These are phyloP conservation scores for Miniopterus natalensis DNA, from an alignment of 2,113 vertebrate species.

Conservation along the genomic window DNA sequence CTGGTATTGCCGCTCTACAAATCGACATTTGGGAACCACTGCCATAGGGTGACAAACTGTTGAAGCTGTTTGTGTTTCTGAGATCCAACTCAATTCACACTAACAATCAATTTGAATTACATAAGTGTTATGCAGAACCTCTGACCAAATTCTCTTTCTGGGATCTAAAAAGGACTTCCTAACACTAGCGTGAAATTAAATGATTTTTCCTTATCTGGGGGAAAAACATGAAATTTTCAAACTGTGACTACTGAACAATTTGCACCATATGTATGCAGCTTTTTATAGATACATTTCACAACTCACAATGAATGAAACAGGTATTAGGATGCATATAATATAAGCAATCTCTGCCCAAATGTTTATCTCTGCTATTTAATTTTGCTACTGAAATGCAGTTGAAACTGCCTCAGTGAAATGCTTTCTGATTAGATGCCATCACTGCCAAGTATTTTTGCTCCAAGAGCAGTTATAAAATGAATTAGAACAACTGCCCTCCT, in stretches of 20 bases:
- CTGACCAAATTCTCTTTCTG: constrained; percentile 36
- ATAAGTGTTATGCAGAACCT: background rate
- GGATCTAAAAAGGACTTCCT: background rate
- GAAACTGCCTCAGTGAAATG: background rate
- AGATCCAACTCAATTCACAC: background rate
- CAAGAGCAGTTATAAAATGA: background rate
- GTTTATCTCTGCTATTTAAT: background rate
- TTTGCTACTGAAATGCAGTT: background rate
- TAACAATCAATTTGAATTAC: constrained; percentile 20
- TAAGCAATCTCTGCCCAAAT: background rate
- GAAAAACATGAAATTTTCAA: constrained; percentile 13
- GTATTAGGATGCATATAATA: background rate
- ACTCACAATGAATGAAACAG: background rate
- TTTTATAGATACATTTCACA: background rate
- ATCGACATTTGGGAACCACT: background rate
- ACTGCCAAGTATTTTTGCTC: background rate
- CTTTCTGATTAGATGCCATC: background rate
- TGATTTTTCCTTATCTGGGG: background rate
- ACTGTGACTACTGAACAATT: background rate
- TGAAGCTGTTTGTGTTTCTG: background rate
- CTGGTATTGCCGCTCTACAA: background rate
- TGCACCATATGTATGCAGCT: background rate
- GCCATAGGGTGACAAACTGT: background rate
- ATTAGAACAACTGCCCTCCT: background rate
- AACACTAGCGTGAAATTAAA: constrained; percentile 52